A percentile compares a stretch with the other conserved stretches of the same genome.
Conservation (phyloP, 2,113 vertebrate species). For the Aegithalos caudatus region DNA sequence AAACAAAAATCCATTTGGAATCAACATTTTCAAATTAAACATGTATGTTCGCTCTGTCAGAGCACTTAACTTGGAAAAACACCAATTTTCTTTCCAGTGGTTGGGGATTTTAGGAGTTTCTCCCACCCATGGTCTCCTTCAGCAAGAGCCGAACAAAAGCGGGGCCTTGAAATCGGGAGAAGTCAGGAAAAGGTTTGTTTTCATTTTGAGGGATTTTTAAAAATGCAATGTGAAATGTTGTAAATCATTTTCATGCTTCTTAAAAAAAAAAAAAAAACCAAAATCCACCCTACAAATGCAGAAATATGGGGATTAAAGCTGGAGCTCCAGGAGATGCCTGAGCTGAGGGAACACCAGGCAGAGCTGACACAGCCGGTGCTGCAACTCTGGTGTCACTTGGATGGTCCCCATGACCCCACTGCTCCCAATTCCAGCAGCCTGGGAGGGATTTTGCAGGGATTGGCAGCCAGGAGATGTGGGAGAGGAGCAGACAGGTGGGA, state of each 20-base stretch:
- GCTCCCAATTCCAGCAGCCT: background rate
- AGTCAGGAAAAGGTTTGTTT: background rate
- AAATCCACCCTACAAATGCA: background rate
- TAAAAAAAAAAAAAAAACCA: no score
- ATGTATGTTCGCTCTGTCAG: slow-evolving; percentile 3
- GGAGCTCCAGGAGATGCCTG: background rate
- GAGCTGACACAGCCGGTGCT: background rate
- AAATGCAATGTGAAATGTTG: background rate
- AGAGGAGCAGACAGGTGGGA: background rate
- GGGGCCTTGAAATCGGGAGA: background rate
- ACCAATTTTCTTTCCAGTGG: slow-evolving; percentile 12
- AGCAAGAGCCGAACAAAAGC: background rate
- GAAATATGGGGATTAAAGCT: background rate
- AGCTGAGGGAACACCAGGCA: background rate
- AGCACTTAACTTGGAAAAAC: slow-evolving; percentile 36
- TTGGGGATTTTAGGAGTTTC: slow-evolving; percentile 48
- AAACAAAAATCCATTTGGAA: slow-evolving; percentile 64
- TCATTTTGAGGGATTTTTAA: slow-evolving; percentile 19
- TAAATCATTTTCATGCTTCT: slow-evolving; percentile 7
- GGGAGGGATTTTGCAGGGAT: rapidly evolving
- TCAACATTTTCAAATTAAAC: slow-evolving; percentile 64
- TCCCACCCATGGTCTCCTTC: background rate
- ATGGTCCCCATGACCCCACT: background rate
- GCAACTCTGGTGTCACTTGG: rapidly evolving
- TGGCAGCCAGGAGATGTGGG: background rate